phyloP scores from a whole-genome alignment of 2,888 invertebrate species.

The Trypoxylon attenuatum region DNA sequence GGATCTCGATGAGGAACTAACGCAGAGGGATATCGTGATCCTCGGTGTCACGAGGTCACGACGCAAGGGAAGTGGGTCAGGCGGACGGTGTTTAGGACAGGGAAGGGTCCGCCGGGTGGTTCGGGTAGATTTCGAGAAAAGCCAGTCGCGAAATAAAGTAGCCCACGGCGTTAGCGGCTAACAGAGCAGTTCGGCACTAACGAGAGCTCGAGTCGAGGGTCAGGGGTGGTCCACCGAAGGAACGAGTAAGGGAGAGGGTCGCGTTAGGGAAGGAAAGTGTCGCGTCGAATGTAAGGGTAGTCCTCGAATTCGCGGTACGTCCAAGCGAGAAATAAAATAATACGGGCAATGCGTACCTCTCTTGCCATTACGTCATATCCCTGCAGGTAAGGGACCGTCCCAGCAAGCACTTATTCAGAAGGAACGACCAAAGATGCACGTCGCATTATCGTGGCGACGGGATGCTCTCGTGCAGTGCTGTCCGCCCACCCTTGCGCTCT shows the following conservation, averaged over 20 bases:
- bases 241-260: background rate
- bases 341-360: conserved; percentile 71
- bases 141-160: too few species aligned
- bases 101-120: conserved; percentile 17
- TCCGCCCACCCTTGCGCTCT: conserved; percentile 56
- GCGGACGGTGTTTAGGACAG: conserved; percentile 33
- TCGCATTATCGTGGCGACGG: conserved; percentile 61
- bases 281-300: background rate
- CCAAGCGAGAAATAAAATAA: conserved; percentile 41
- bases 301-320: background rate
- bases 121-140: too few species aligned
- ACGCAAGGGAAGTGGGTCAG: conserved; percentile 67
- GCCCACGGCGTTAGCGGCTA: too few species aligned
- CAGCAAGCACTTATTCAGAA: conserved; percentile 68
- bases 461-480: conserved; percentile 53
- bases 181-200: background rate
- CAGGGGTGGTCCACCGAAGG: background rate
- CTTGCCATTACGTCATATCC: conserved; percentile 77
- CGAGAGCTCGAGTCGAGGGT: background rate
- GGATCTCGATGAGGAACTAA: background rate
- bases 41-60: conserved; percentile 69
- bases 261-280: background rate
- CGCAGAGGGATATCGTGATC: conserved; percentile 23
- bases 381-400: conserved; percentile 73
- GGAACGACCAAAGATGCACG: conserved; percentile 59